Evolutionary conservation across 1,140 invertebrate species (phyloP), one percentile per base, ranked within the genome.

Genomic region (Drosophila navojoa): DNA sequence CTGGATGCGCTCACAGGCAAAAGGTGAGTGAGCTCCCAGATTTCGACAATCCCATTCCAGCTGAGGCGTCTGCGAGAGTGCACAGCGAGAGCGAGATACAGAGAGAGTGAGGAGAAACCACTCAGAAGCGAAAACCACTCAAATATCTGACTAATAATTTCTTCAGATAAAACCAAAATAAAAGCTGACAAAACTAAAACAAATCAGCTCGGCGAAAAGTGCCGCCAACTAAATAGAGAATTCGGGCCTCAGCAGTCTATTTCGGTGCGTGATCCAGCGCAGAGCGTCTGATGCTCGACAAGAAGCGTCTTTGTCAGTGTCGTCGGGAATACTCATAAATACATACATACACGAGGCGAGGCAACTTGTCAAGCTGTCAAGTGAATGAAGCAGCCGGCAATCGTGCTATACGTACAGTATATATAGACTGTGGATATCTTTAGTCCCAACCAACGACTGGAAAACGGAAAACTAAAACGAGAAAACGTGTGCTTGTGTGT

Each of bases 251-350:
- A 68, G 72, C 81, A 91, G 90, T 91, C 75, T 91, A 91, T 81
- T 91, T 90, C 77, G 77, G 90, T 86, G 80, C 78, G 82, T 81
- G 86, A 89, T 91, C 90, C 90, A 91, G 90, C 71, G 86, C 74
- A 73, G 90, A 79, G 71, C 85, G 62, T 69, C 62, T 61, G 50
- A 42, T 38, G 73, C 50, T 71, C 55, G 47, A 49, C 71, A 52
- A 50, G 42, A 68, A 50, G 22, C 35, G 40, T 47, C 16, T 27
- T 53, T 40, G 50, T 47, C 50, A 19, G 1, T 19, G 38, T 32
- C 29, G 40, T 27, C 54, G 44, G 59, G 42, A 58, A 58, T 45
- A 70, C 40, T 29, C 35, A 47, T 62, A 63, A 25, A 55, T 44
- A 63, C 19, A 68, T 7, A 66, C 27, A n/a, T n/a, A 64, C 19